Evolutionary conservation across 2,113 vertebrate genomes (phyloP), one percentile per base, ranked within the genome.

Genomic region (Chloropsis cyanopogon): DNA sequence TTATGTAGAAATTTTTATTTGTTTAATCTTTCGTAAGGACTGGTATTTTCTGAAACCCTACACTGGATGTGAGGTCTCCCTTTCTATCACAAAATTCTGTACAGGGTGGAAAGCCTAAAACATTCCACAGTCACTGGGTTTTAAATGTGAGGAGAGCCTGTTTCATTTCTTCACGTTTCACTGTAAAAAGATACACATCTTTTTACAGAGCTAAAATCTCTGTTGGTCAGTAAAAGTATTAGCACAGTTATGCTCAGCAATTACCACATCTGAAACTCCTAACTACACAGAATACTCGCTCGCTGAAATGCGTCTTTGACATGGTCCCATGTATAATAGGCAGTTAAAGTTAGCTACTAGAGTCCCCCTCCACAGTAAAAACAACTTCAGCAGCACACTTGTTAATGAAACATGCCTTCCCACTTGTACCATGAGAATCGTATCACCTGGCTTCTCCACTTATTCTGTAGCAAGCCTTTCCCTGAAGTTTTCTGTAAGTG

Each of bases 11-110:
- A 72, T 68, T 50, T 41, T 0, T 16, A n/a, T 68, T 75, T 41
- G 14, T 35, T 76, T 21, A 46, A 29, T 46, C 29, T 82, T 69
- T 47, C 0, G 0, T 57, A 66, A 50, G n/a, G 5, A 17, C 5
- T 1, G 18, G 1, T 41, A n/a, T 29, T 64, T 23, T 47, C n/a
- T 76, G 39, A 88, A 26, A 68, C 5, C 4, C 77, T 24, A 61
- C 7, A 66, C 6, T 76, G 35, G 10, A 44, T 33, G 8, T 0
- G 0, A 65, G 6, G 10, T 26, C 10, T 77, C 23, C 8, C 22
- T 88, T 88, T 56, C 20, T 39, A 31, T 92, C 28, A 16, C 4
- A 18, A 78, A 60, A 71, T 37, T 68, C 63, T 64, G 3, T 17
- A 21, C 10, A 71, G 23, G 11, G 6, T 41, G 13, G 9, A 86